These are phyloP conservation scores for Rhagoletis zephyria DNA, from an alignment of 1,140 invertebrate genomes.

Conservation along the genomic window DNA sequence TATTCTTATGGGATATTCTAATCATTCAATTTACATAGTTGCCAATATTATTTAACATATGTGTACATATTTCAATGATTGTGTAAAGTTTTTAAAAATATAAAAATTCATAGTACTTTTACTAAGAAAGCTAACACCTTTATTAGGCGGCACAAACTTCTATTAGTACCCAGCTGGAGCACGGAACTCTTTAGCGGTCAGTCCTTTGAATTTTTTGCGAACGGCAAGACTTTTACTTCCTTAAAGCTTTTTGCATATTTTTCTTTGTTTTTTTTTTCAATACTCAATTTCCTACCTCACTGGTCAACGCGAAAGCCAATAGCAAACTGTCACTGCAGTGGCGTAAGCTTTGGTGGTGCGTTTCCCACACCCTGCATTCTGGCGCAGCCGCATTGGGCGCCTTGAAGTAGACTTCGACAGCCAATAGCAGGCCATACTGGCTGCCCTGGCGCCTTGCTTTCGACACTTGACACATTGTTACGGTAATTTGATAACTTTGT, in stretches of 20 bases:
- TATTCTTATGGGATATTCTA: too few species aligned
- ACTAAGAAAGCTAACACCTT: too few species aligned
- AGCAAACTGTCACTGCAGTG: not conserved
- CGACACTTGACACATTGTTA: not conserved
- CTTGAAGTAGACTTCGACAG: conserved; percentile 19
- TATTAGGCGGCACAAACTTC: too few species aligned
- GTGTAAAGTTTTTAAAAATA: too few species aligned
- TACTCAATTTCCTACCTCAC: not conserved
- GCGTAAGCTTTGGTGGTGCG: conserved; percentile 8
- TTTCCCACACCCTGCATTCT: not conserved
- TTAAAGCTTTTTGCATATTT: not conserved
- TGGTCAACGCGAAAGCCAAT: not conserved
- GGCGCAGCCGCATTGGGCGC: conserved; percentile 35
- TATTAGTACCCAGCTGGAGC: too few species aligned
- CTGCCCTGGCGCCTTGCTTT: not conserved
- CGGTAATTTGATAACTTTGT: conserved; percentile 26
- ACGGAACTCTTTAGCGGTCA: too few species aligned
- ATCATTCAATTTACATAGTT: too few species aligned
- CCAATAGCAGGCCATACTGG: not conserved
- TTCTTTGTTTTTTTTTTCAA: not conserved
- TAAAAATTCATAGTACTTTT: too few species aligned
- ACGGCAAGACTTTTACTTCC: too few species aligned
- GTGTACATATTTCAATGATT: too few species aligned
- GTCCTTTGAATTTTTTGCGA: too few species aligned
- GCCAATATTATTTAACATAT: too few species aligned